Conservation (phyloP, 2,888 invertebrate species). For the Anthoptus insignis region DNA sequence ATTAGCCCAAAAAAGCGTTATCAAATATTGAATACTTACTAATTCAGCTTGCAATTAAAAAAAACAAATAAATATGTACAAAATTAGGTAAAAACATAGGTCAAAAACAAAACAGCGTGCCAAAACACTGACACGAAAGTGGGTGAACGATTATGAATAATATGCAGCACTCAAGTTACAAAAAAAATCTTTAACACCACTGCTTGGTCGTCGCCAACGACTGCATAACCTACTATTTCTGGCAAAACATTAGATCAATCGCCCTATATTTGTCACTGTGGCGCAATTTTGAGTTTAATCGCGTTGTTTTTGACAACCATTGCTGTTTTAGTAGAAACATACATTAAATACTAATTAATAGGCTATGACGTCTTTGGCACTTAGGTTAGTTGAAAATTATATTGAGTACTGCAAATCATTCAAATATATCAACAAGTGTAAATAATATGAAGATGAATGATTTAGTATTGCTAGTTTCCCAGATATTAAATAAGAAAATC, state of each 20-base stretch:
- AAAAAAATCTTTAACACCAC: too few species aligned
- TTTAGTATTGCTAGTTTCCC: not conserved
- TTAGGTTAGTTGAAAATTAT: not conserved
- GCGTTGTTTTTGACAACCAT: too few species aligned
- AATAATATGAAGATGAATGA: not conserved
- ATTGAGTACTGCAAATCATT: not conserved
- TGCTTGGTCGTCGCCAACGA: too few species aligned
- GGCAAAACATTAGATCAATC: too few species aligned
- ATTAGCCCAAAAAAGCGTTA: constrained; percentile 15
- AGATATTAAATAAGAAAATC: not conserved
- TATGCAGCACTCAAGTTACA: not conserved
- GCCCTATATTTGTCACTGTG: too few species aligned
- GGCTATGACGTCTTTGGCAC: too few species aligned
- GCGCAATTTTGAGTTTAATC: too few species aligned
- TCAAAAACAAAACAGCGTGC: constrained; percentile 18
- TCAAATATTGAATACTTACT: constrained; percentile 14
- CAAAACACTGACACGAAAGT: not conserved
- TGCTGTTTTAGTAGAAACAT: too few species aligned
- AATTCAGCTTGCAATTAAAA: constrained; percentile 29
- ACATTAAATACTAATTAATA: too few species aligned
- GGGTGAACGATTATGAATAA: constrained; percentile 4
- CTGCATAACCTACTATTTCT: too few species aligned
- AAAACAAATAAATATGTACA: constrained; percentile 4
- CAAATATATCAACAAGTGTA: not conserved
- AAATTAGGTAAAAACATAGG: constrained; percentile 6